Percentiles rank a stretch among this genome's conserved stretches.
Conservation (phyloP, 2,113 vertebrate genomes). For the Ailurus styani region DNA sequence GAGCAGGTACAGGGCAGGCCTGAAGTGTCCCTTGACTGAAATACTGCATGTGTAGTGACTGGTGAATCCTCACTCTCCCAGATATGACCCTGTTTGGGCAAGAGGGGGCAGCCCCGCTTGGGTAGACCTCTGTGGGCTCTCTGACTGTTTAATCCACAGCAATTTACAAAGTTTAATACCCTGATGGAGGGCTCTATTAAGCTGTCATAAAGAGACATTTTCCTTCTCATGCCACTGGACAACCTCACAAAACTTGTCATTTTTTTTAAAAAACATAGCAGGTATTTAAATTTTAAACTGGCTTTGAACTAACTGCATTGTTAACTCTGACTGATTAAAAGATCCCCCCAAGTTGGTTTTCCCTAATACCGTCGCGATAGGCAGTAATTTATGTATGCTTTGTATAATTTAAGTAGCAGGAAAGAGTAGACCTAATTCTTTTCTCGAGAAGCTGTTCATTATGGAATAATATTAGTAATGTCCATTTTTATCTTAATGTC, state of each 20-base stretch:
- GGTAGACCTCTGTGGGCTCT: slow-evolving; percentile 8
- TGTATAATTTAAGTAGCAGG: neutral
- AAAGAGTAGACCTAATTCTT: neutral
- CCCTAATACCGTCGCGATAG: neutral
- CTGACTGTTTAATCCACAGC: slow-evolving; percentile 52
- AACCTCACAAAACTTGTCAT: neutral
- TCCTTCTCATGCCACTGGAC: neutral
- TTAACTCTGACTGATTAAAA: neutral
- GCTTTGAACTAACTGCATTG: neutral
- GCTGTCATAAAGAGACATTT: slow-evolving; percentile 52
- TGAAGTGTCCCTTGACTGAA: slow-evolving; percentile 35
- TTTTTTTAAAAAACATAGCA: neutral
- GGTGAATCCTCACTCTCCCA: slow-evolving; percentile 25
- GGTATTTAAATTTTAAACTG: neutral
- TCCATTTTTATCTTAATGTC: slow-evolving; percentile 11
- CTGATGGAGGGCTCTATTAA: slow-evolving; percentile 55
- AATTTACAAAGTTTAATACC: slow-evolving; percentile 57
- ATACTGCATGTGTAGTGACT: slow-evolving; percentile 11
- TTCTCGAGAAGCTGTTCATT: neutral
- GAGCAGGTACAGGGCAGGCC: slow-evolving; percentile 48
- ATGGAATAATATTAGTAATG: neutral
- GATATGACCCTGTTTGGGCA: neutral
- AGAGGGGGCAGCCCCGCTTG: slow-evolving; percentile 35
- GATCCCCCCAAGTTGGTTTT: neutral
- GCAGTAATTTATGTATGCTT: neutral